Conservation (phyloP, 2,797 vertebrate genomes). For the Ataeniobius toweri region DNA sequence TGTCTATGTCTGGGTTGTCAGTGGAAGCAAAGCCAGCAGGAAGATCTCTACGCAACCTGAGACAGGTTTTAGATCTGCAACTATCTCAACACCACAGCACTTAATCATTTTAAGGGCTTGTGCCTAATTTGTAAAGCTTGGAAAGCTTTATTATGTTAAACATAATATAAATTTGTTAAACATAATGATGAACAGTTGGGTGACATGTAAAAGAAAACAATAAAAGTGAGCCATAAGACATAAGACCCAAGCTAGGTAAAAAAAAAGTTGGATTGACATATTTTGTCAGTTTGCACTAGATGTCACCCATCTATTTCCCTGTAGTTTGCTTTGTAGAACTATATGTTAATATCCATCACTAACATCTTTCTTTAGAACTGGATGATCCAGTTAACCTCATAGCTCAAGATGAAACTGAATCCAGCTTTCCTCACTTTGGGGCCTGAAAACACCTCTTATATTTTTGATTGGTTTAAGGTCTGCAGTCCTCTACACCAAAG, state of each 20-base stretch:
- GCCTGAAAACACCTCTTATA: too few relatives aligned
- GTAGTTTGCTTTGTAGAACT: conserved; percentile 13
- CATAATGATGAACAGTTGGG: not conserved
- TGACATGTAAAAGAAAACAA: not conserved
- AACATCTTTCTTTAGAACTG: conserved; percentile 63
- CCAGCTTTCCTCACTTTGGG: conserved; percentile 58
- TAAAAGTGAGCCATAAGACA: too few relatives aligned
- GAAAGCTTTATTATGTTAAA: too few relatives aligned
- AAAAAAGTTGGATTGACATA: not conserved
- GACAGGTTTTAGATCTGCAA: conserved; percentile 57
- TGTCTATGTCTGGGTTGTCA: conserved; percentile 83
- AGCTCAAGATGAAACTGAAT: conserved; percentile 77
- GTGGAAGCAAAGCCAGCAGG: conserved; percentile 76
- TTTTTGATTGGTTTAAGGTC: too few relatives aligned
- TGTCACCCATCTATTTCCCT: conserved; percentile 15
- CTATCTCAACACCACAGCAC: conserved; percentile 11
- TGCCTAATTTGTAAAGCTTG: conserved; percentile 7
- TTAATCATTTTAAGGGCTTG: conserved; percentile 5
- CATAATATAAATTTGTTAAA: not conserved
- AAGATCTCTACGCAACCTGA: conserved; percentile 69
- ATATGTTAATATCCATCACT: conserved; percentile 38
- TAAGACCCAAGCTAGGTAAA: not conserved
- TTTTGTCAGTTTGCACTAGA: not conserved
- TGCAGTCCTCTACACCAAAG: too few relatives aligned
- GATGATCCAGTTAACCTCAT: conserved; percentile 80